Evolutionary conservation across 2,888 invertebrate genomes (phyloP).

Genomic region (Gymnoscelis rufifasciata): DNA sequence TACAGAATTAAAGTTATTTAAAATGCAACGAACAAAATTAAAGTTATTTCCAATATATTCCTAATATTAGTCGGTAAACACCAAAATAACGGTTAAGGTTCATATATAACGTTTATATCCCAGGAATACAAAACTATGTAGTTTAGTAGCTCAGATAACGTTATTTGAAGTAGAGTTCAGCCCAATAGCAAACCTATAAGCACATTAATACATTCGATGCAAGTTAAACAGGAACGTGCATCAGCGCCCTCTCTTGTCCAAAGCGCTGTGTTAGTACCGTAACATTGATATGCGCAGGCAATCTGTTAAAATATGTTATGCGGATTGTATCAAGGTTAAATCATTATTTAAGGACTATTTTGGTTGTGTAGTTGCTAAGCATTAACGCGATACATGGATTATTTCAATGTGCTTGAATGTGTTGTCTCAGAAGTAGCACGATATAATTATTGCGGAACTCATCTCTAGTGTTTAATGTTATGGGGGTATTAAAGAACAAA

Average conservation of each 20-base stretch:
- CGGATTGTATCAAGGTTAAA: constrained; percentile 19
- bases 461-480: too few species aligned
- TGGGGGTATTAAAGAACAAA: neutral
- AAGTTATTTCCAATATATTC: neutral
- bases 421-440: too few species aligned
- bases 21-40: too few species aligned
- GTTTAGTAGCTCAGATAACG: neutral
- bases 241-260: constrained; percentile 20
- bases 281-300: constrained; percentile 23
- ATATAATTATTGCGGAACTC: too few species aligned
- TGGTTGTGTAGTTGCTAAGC: constrained; percentile 17
- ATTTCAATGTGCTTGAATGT: too few species aligned
- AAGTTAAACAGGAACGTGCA: constrained; percentile 16
- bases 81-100: constrained; percentile 13
- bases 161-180: constrained; percentile 28
- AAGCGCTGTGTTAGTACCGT: constrained; percentile 30
- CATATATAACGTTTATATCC: constrained; percentile 2
- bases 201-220: constrained; percentile 41
- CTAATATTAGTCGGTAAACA: constrained; percentile 12
- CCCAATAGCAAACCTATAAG: constrained; percentile 72
- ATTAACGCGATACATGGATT: too few species aligned
- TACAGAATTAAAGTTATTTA: constrained; percentile 13
- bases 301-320: neutral
- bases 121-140: constrained; percentile 1
- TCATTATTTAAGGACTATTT: constrained; percentile 14